Evolutionary conservation across 2,888 invertebrate species (phyloP).

Genomic region (Proisotoma minuta): DNA sequence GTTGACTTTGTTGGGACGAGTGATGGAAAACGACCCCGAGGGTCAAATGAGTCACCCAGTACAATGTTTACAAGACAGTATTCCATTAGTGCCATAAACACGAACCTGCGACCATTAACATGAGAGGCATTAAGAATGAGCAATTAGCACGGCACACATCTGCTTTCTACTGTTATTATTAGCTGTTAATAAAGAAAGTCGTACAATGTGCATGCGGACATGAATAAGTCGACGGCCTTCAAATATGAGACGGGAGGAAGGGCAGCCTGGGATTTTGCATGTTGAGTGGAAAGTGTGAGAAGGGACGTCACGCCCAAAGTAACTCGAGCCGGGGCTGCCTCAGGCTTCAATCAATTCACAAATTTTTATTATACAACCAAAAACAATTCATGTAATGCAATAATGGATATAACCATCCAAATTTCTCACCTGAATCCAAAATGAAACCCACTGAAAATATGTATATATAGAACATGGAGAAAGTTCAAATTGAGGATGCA

Average conservation of each 20-base stretch:
- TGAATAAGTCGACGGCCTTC: conserved; percentile 87
- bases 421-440: conserved; percentile 70
- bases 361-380: background rate
- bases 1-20: conserved; percentile 22
- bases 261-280: conserved; percentile 89
- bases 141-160: too few relatives aligned
- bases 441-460: conserved; percentile 74
- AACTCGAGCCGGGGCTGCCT: conserved; percentile 87
- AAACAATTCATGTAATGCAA: background rate
- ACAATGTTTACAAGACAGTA: conserved; percentile 84
- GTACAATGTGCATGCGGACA: conserved; percentile 85
- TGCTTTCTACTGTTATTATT: too few relatives aligned
- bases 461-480: too few relatives aligned
- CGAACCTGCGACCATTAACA: conserved; percentile 60
- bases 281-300: conserved; percentile 82
- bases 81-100: conserved; percentile 90
- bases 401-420: background rate
- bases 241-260: conserved; percentile 88
- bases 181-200: too few relatives aligned
- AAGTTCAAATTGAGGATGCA: too few relatives aligned
- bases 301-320: conserved; percentile 87
- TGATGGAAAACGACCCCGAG: conserved; percentile 21
- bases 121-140: too few relatives aligned
- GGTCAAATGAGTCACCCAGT: conserved; percentile 65
- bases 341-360: conserved; percentile 55